Percentiles rank a stretch among this genome's conserved stretches.
phyloP scores from a whole-genome alignment of 2,888 invertebrate genomes.

The Mythimna loreyi region DNA sequence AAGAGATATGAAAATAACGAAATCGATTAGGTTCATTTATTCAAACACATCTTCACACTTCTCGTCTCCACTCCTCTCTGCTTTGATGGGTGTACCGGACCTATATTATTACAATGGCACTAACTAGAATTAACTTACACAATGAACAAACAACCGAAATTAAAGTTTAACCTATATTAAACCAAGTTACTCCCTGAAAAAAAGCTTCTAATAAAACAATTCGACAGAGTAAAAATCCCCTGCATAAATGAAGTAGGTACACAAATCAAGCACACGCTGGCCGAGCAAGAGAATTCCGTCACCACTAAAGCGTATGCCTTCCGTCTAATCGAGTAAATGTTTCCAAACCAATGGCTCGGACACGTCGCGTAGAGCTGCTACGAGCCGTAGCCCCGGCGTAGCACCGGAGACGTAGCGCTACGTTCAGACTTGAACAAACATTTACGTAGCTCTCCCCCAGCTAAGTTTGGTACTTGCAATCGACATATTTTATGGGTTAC shows the following conservation, averaged over 20 bases:
- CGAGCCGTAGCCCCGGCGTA: constrained; percentile 70
- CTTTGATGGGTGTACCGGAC: too few relatives aligned
- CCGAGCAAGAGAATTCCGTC: constrained; percentile 77
- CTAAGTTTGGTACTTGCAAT: constrained; percentile 67
- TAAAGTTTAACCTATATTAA: constrained; percentile 23
- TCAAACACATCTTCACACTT: too few relatives aligned
- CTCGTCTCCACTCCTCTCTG: too few relatives aligned
- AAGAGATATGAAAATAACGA: too few relatives aligned
- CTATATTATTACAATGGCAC: not conserved
- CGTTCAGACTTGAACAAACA: constrained; percentile 78
- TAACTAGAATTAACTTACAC: not conserved
- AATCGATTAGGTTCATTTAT: too few relatives aligned
- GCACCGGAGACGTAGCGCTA: constrained; percentile 69
- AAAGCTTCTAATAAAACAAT: constrained; percentile 58
- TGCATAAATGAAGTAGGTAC: constrained; percentile 66
- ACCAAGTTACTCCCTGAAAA: constrained; percentile 44
- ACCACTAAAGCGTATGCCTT: constrained; percentile 86
- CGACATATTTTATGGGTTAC: constrained; percentile 63
- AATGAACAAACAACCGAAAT: constrained; percentile 16
- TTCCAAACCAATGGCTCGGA: constrained; percentile 83
- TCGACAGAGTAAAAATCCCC: constrained; percentile 55
- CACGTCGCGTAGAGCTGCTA: constrained; percentile 81
- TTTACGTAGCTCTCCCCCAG: constrained; percentile 74
- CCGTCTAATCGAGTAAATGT: constrained; percentile 87
- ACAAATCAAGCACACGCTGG: constrained; percentile 72